These are phyloP conservation scores for Forbesichthys papilliferus DNA, from an alignment of 2,113 vertebrate species.

Conservation along the genomic window DNA sequence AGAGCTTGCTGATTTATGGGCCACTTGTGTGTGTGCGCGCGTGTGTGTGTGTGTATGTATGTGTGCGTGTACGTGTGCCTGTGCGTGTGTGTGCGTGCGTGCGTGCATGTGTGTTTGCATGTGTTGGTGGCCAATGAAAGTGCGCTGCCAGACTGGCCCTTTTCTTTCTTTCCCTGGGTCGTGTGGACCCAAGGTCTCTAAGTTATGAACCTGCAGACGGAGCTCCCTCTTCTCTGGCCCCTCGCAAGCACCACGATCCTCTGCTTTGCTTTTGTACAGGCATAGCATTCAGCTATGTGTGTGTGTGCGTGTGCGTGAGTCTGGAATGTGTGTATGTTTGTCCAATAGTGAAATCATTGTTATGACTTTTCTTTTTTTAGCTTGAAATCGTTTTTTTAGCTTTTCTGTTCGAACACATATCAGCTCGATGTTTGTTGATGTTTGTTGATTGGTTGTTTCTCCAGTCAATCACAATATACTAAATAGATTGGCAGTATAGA, in stretches of 20 bases:
- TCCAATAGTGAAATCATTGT: not conserved
- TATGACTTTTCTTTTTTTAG: not conserved
- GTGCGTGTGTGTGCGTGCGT: slow-evolving; percentile 17
- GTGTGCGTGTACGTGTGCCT: slow-evolving; percentile 15
- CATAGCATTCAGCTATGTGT: slow-evolving; percentile 7
- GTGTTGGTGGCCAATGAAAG: slow-evolving; percentile 10
- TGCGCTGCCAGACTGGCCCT: slow-evolving; percentile 29
- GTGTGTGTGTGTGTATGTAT: slow-evolving; percentile 15
- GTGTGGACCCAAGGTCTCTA: slow-evolving; percentile 46
- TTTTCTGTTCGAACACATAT: not conserved
- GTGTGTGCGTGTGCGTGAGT: slow-evolving; percentile 1
- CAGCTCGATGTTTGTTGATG: not conserved
- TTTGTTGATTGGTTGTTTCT: not conserved
- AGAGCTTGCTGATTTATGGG: slow-evolving; percentile 64
- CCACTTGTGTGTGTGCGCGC: not conserved
- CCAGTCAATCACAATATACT: not conserved
- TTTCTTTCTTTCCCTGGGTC: slow-evolving; percentile 17
- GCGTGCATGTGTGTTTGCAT: slow-evolving; percentile 12
- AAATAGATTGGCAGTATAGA: not conserved
- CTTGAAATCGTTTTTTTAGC: not conserved
- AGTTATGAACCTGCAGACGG: slow-evolving; percentile 54
- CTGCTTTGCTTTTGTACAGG: slow-evolving; percentile 32
- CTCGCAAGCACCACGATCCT: slow-evolving; percentile 18
- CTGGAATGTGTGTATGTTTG: not conserved
- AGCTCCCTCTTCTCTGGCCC: slow-evolving; percentile 34